These are phyloP conservation scores for Itoplectis maculator DNA, from an alignment of 2,888 invertebrate genomes.

Conservation along the genomic window DNA sequence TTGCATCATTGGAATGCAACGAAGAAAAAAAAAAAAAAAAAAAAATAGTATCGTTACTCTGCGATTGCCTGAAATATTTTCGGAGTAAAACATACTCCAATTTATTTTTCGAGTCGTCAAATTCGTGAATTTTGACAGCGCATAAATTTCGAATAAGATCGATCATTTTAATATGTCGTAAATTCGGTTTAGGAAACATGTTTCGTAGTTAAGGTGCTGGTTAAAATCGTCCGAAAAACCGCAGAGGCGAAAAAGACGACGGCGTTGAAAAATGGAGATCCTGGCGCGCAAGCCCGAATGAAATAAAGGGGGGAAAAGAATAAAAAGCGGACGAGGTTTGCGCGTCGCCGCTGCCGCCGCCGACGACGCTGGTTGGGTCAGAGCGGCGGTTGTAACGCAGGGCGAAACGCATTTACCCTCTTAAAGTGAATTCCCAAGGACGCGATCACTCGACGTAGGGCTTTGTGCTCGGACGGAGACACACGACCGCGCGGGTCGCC, in stretches of 20 bases:
- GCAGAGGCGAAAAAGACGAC: slow-evolving; percentile 2
- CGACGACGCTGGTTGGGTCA: too few relatives aligned
- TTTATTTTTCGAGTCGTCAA: too few relatives aligned
- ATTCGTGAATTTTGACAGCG: background rate
- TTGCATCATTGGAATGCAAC: too few relatives aligned
- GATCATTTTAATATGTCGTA: background rate
- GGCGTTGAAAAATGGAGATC: slow-evolving; percentile 32
- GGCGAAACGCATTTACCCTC: slow-evolving; percentile 51
- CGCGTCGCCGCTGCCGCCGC: too few relatives aligned
- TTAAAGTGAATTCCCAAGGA: slow-evolving; percentile 63
- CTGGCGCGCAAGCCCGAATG: slow-evolving; percentile 8
- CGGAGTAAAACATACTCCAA: too few relatives aligned
- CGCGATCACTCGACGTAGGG: slow-evolving; percentile 46
- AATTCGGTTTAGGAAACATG: background rate
- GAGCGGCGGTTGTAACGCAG: slow-evolving; percentile 43
- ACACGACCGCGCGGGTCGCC: slow-evolving; percentile 46
- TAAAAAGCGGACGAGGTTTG: slow-evolving; percentile 45
- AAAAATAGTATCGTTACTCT: too few relatives aligned
- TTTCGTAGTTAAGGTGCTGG: background rate
- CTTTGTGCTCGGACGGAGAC: slow-evolving; percentile 55
- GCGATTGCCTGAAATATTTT: too few relatives aligned
- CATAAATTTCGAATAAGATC: too few relatives aligned
- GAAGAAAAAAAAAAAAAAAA: too few relatives aligned
- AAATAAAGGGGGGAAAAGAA: slow-evolving; percentile 24
- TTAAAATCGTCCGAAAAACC: background rate